Evolutionary conservation across 1,140 invertebrate species (phyloP).

Genomic region (Oppia nitens): DNA sequence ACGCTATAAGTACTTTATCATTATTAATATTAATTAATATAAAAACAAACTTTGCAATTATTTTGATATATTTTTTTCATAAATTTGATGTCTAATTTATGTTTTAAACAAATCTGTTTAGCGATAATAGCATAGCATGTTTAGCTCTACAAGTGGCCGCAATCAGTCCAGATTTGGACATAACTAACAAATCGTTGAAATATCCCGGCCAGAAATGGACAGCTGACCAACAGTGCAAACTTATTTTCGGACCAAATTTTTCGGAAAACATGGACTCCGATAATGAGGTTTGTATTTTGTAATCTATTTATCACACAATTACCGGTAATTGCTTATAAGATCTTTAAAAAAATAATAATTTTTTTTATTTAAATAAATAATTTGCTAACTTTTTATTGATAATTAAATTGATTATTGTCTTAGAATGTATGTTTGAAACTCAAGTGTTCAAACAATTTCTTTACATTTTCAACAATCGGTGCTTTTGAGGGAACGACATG

Average conservation of each 20-base stretch:
- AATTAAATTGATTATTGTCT: neutral
- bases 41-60: no score
- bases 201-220: neutral
- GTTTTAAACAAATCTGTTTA: no score
- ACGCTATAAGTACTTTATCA: neutral
- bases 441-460: neutral
- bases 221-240: neutral
- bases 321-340: no score
- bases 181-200: neutral
- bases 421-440: neutral
- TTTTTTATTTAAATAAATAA: neutral
- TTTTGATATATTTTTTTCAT: no score
- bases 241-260: neutral
- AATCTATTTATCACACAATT: no score
- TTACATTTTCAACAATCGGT: neutral
- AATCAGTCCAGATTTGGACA: neutral
- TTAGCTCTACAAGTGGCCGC: neutral
- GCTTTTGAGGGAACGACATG: neutral
- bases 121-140: neutral
- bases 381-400: neutral
- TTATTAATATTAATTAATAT: neutral
- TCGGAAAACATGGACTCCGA: no score
- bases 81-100: no score
- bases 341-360: no score
- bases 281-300: no score